Base-by-base conservation (phyloP, 2,113 vertebrate species). In the Clarias magur region DNA sequence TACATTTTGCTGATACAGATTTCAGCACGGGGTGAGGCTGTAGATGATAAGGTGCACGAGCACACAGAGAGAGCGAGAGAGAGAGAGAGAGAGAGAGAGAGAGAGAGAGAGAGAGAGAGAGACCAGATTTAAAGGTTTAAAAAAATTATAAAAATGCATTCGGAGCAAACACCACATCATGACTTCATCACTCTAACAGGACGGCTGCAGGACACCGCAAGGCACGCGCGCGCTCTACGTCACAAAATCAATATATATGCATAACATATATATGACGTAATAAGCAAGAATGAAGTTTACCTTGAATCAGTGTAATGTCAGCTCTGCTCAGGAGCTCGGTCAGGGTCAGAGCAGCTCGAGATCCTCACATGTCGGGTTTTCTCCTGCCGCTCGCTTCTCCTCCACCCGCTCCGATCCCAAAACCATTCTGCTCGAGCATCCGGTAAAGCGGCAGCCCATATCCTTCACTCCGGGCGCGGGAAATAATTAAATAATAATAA, bases 321-420 rank as follows among this genome's bases (percentile, higher is more conserved):
- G 91, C 90, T 90, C 90, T 89, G 91, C 87, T 17, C 91, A 87
- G 80, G 88, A 92, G 84, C 82, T 90, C 88, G 84, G 84, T 62
- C 25, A 89, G 91, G 89, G 73, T 92, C 90, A 90, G 90, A 88
- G 88, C 82, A 88, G 90, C 65, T 82, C 80, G 75, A 86, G 89
- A 89, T 89, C 91, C 89, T 93, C 88, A 91, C 90, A 89, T 90
- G 80, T 91, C 91, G 90, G 88, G 84, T 91, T 90, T 88, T 83
- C 88, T 88, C 91, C 92, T 91, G 73, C 89, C 86, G 86, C 84
- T 73, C 79, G 56, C n/a, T 86, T 90, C 75, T 85, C 82, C 72
- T 91, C 86, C 83, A 89, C 82, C 88, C 89, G 89, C 88, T 86
- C 85, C 72, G 87, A 88, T 87, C 21, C 75, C 68, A 87, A 90